Evolutionary conservation across 2,888 invertebrate species (phyloP).

Genomic region (Mythimna lalbum): DNA sequence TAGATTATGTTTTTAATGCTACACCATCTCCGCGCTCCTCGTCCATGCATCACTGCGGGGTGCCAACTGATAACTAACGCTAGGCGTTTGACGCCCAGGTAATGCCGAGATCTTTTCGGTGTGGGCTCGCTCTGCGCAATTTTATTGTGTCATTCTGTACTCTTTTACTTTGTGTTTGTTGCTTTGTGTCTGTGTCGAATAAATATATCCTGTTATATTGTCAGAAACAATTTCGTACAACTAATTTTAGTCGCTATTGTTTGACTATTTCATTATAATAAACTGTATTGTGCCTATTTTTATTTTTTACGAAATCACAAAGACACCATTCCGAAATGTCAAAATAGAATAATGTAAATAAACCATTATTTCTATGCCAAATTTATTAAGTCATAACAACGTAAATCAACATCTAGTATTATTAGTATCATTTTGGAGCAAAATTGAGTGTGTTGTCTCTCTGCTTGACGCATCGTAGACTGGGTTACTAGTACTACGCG

Average conservation of each 20-base stretch:
- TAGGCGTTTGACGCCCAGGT: too few relatives aligned
- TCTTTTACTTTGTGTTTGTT: not conserved
- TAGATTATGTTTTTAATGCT: not conserved
- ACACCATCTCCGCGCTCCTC: too few relatives aligned
- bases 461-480: not conserved
- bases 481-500: not conserved
- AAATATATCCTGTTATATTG: conserved; percentile 2
- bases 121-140: too few relatives aligned
- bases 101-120: too few relatives aligned
- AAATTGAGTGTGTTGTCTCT: not conserved
- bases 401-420: not conserved
- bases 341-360: conserved; percentile 19
- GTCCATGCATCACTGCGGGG: too few relatives aligned
- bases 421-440: not conserved
- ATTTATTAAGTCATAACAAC: conserved; percentile 7
- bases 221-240: not conserved
- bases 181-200: too few relatives aligned
- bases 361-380: conserved; percentile 1
- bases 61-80: too few relatives aligned
- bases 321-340: not conserved
- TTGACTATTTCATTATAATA: conserved; percentile 18
- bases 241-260: conserved; percentile 10
- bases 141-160: too few relatives aligned
- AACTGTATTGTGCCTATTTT: not conserved
- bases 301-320: conserved; percentile 1